Conservation (phyloP, 1,140 invertebrate genomes). For the Drosophila ironensis region DNA sequence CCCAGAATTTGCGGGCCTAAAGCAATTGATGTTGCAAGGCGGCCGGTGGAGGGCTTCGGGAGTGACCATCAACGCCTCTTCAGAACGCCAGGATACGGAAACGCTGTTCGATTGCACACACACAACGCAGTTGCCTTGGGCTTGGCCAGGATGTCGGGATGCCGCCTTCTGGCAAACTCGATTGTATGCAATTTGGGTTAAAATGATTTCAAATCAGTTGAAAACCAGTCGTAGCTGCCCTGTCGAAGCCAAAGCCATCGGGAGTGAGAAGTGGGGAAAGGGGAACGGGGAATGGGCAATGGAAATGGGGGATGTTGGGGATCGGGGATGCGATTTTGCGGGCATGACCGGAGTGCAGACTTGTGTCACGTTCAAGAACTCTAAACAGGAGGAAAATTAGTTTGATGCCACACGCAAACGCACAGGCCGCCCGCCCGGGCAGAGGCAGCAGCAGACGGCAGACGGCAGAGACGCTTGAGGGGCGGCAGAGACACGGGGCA, state of each 20-base stretch:
- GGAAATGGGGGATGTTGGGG: slow-evolving; percentile 3
- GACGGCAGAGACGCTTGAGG: slow-evolving; percentile 7
- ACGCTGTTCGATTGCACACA: slow-evolving; percentile 42
- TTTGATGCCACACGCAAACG: slow-evolving; percentile 54
- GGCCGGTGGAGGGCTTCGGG: too few species aligned
- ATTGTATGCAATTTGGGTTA: slow-evolving; percentile 75
- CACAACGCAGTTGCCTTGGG: slow-evolving; percentile 5
- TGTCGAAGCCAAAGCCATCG: slow-evolving; percentile 28
- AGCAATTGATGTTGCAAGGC: background rate
- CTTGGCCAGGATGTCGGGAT: background rate
- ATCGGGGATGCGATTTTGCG: slow-evolving; percentile 9
- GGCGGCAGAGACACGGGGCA: slow-evolving; percentile 11
- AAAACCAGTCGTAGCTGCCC: slow-evolving; percentile 40
- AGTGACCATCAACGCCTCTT: slow-evolving; percentile 4
- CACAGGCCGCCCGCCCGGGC: background rate
- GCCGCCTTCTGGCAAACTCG: slow-evolving; percentile 51
- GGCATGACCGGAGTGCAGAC: slow-evolving; percentile 57
- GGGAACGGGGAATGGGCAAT: background rate
- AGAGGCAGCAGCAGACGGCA: too few species aligned
- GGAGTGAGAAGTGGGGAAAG: background rate
- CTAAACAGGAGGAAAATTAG: slow-evolving; percentile 76
- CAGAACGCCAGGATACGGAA: background rate
- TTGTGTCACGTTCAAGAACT: slow-evolving; percentile 76
- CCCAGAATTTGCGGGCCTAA: background rate
- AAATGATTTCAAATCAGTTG: slow-evolving; percentile 75